Evolutionary conservation across 92 coral and sea anemone species (phyloP).

Genomic region (Paragorgia papillata): DNA sequence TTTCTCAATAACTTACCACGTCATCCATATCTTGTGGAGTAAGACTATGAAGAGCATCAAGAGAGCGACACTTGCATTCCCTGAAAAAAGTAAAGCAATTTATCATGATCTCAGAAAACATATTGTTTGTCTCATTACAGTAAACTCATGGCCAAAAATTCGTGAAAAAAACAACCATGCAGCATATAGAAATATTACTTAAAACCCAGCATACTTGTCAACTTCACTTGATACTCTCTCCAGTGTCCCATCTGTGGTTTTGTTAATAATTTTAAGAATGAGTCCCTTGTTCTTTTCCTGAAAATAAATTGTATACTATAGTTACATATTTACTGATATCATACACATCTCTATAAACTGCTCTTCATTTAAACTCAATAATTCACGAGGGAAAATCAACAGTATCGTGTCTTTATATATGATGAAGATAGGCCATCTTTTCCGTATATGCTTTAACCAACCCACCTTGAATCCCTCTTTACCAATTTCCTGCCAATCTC

Average conservation of each 20-base stretch:
- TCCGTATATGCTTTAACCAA: too few species aligned
- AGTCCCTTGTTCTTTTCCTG: slow-evolving; percentile 34
- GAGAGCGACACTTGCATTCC: slow-evolving; percentile 22
- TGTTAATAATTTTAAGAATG: slow-evolving; percentile 14
- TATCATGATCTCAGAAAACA: not conserved
- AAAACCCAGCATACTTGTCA: slow-evolving; percentile 24
- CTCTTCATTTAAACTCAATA: too few species aligned
- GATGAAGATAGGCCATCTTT: too few species aligned
- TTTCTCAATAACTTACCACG: slow-evolving; percentile 16
- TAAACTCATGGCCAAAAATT: too few species aligned
- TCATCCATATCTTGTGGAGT: slow-evolving; percentile 27
- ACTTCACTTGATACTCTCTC: slow-evolving; percentile 20
- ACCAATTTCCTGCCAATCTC: slow-evolving; percentile 15
- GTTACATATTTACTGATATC: not conserved
- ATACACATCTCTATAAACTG: too few species aligned
- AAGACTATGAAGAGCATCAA: slow-evolving; percentile 23
- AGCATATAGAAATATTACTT: too few species aligned
- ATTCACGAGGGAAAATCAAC: too few species aligned
- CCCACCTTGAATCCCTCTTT: slow-evolving; percentile 37
- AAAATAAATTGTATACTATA: slow-evolving; percentile 4
- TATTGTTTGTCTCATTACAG: too few species aligned
- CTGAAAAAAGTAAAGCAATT: not conserved
- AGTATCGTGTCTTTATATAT: too few species aligned
- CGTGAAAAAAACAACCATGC: too few species aligned
- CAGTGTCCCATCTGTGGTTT: slow-evolving; percentile 17